A percentile compares a stretch with the other conserved stretches of the same genome.
Conservation (phyloP, 2,113 vertebrate species). For the Anarhynchus alexandrinus region DNA sequence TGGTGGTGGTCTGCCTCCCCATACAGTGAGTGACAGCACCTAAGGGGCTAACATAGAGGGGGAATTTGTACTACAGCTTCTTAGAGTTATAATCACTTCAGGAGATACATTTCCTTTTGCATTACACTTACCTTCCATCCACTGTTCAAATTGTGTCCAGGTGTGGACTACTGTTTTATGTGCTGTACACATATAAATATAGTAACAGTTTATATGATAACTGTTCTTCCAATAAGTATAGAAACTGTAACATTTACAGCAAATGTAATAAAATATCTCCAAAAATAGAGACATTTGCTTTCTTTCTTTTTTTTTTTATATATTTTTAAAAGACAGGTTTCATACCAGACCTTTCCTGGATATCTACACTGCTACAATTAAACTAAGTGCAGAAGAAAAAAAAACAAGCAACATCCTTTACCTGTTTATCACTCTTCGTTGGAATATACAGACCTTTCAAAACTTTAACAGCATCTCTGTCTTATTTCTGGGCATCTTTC, state of each 20-base stretch:
- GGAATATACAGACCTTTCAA: background rate
- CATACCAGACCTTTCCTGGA: background rate
- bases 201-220: background rate
- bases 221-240: background rate
- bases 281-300: background rate
- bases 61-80: background rate
- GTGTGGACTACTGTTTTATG: background rate
- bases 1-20: background rate
- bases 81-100: background rate
- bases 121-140: background rate
- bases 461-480: background rate
- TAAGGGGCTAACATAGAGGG: background rate
- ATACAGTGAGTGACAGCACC: background rate
- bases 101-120: background rate
- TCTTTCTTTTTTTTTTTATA: background rate
- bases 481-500: background rate
- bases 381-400: background rate
- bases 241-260: background rate
- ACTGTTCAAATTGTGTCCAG: background rate
- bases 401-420: background rate
- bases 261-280: background rate
- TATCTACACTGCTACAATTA: background rate
- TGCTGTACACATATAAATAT: background rate
- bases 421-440: background rate
- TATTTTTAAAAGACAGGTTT: background rate